Evolutionary conservation across 1,140 invertebrate species (phyloP).

Genomic region (Orussus abietinus): DNA sequence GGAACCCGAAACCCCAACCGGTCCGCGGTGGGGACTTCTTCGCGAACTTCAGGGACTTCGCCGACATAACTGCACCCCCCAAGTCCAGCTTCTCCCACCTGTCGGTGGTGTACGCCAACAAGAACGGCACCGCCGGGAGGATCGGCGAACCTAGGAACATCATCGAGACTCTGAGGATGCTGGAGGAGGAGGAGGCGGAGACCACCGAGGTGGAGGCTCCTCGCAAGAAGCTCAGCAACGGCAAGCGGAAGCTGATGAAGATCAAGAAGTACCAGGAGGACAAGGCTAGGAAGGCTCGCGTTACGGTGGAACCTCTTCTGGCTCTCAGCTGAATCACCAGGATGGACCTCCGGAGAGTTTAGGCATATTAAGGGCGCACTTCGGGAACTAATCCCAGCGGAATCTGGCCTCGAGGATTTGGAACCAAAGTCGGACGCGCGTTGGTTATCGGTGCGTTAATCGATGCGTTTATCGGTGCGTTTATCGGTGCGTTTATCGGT

Average conservation of each 20-base stretch:
- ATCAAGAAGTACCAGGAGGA: conserved; percentile 58
- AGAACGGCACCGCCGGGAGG: conserved; percentile 58
- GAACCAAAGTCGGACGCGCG: conserved; percentile 46
- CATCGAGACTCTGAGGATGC: conserved; percentile 69
- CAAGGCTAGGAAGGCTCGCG: conserved; percentile 53
- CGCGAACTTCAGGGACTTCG: conserved; percentile 83
- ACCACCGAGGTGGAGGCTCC: conserved; percentile 11
- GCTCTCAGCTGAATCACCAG: conserved; percentile 60
- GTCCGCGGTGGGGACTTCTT: conserved; percentile 56
- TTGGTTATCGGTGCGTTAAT: too few species aligned
- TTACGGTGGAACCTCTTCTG: conserved; percentile 61
- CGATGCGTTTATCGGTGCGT: too few species aligned
- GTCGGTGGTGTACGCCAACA: conserved; percentile 76
- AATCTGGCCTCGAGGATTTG: conserved; percentile 46
- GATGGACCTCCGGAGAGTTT: conserved; percentile 7
- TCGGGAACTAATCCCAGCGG: conserved; percentile 31
- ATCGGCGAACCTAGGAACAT: conserved; percentile 72
- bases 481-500: too few species aligned
- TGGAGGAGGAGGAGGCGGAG: conserved; percentile 60
- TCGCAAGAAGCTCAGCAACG: conserved; percentile 57
- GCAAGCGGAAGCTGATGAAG: conserved; percentile 64
- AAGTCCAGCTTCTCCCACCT: conserved; percentile 77
- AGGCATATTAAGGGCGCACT: conserved; percentile 10
- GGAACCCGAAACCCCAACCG: conserved; percentile 51
- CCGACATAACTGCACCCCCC: conserved; percentile 78